Conservation (phyloP, 2,113 vertebrate species). For the Varanus salvator region DNA sequence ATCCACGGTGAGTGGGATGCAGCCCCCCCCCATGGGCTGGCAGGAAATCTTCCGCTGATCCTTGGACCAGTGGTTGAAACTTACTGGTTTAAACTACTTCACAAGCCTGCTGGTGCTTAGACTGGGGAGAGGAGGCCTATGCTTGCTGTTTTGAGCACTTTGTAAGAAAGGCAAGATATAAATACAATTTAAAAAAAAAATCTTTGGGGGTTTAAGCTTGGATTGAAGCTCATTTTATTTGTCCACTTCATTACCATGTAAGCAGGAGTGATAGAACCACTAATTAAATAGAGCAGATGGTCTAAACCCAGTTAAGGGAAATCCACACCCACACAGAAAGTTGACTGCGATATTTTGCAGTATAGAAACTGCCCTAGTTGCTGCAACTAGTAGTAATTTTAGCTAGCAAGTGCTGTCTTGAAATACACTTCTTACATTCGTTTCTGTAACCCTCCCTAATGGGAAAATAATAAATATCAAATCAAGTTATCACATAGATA, state of each 20-base stretch:
- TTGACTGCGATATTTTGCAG: background rate
- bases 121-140: too few species aligned
- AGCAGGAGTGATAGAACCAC: background rate
- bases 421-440: background rate
- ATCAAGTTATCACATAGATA: background rate
- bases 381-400: background rate
- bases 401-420: background rate
- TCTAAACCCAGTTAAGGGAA: background rate
- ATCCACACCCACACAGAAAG: background rate
- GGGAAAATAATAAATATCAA: background rate
- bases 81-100: too few species aligned
- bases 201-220: background rate
- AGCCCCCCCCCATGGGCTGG: too few species aligned
- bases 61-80: too few species aligned
- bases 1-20: too few species aligned
- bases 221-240: background rate
- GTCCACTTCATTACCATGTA: background rate
- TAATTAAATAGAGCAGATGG: background rate
- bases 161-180: too few species aligned
- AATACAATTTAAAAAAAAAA: too few species aligned
- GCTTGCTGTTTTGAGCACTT: too few species aligned
- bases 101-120: too few species aligned
- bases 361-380: background rate
- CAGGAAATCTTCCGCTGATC: too few species aligned
- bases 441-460: background rate